Evolutionary conservation across 2,888 invertebrate genomes (phyloP).

Genomic region (Taenaris catops): DNA sequence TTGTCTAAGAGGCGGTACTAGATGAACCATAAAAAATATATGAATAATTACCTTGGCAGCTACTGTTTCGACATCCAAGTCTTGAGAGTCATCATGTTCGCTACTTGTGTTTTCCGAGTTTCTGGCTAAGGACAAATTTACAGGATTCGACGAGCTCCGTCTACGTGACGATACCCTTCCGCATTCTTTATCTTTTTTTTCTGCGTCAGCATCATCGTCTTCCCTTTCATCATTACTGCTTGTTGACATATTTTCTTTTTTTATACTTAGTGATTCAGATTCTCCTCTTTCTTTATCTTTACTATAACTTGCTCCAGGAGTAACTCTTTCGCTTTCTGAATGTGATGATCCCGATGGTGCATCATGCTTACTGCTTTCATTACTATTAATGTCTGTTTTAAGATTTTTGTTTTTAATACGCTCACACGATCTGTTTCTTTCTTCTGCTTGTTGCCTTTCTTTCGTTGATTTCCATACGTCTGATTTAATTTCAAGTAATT

Average conservation of each 20-base stretch:
- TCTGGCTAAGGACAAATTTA: constrained; percentile 85
- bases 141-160: constrained; percentile 89
- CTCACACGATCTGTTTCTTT: constrained; percentile 70
- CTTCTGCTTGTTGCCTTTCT: constrained; percentile 72
- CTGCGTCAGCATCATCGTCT: constrained; percentile 69
- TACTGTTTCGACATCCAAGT: constrained; percentile 75
- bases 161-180: constrained; percentile 78
- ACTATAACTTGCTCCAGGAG: constrained; percentile 68
- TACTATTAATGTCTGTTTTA: constrained; percentile 74
- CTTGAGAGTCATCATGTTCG: constrained; percentile 76
- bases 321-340: constrained; percentile 70
- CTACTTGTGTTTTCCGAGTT: constrained; percentile 79
- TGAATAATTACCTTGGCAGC: constrained; percentile 74
- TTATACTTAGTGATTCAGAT: constrained; percentile 67
- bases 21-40: no score
- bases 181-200: constrained; percentile 72
- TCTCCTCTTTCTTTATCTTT: constrained; percentile 65
- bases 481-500: constrained; percentile 91
- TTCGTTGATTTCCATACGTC: constrained; percentile 85
- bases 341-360: constrained; percentile 72
- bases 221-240: constrained; percentile 75
- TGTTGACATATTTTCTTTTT: constrained; percentile 75
- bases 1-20: no score
- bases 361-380: constrained; percentile 75
- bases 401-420: constrained; percentile 65